These are phyloP conservation scores for Melanotaenia trifasciata DNA, from an alignment of 2,797 vertebrate genomes.

Conservation along the genomic window DNA sequence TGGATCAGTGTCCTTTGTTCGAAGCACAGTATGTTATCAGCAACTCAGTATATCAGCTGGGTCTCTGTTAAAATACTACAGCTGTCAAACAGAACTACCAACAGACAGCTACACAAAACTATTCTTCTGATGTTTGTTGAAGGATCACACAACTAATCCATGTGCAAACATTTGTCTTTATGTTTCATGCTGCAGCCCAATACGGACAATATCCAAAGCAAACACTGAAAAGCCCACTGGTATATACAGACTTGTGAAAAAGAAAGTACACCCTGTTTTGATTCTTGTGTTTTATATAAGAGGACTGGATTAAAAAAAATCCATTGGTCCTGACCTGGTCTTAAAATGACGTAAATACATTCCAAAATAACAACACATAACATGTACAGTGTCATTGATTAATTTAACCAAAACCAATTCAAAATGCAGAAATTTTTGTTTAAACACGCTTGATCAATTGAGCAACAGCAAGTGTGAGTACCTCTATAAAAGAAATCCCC, in stretches of 20 bases:
- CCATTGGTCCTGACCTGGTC: background rate
- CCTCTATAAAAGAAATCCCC: background rate
- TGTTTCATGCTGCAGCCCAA: slow-evolving; percentile 12
- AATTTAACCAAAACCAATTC: background rate
- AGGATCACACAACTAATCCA: slow-evolving; percentile 49
- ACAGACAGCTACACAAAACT: slow-evolving; percentile 26
- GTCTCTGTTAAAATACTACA: slow-evolving; percentile 48
- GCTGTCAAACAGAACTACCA: slow-evolving; percentile 54
- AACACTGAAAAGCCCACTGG: slow-evolving; percentile 19
- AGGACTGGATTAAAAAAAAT: background rate
- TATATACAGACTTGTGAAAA: slow-evolving; percentile 1
- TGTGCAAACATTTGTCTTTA: slow-evolving; percentile 52
- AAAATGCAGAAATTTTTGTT: background rate
- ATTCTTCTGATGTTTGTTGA: slow-evolving; percentile 58
- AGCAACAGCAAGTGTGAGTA: background rate
- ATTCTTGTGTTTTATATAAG: background rate
- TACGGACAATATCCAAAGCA: slow-evolving; percentile 27
- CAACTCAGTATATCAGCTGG: slow-evolving; percentile 60
- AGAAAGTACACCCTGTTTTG: background rate
- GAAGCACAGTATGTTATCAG: slow-evolving; percentile 47
- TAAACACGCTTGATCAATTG: background rate
- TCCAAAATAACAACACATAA: background rate
- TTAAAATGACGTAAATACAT: background rate
- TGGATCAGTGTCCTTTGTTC: slow-evolving; percentile 54
- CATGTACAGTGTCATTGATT: background rate